phyloP scores from a whole-genome alignment of 2,888 invertebrate species.

The Drosophila tanythrix region DNA sequence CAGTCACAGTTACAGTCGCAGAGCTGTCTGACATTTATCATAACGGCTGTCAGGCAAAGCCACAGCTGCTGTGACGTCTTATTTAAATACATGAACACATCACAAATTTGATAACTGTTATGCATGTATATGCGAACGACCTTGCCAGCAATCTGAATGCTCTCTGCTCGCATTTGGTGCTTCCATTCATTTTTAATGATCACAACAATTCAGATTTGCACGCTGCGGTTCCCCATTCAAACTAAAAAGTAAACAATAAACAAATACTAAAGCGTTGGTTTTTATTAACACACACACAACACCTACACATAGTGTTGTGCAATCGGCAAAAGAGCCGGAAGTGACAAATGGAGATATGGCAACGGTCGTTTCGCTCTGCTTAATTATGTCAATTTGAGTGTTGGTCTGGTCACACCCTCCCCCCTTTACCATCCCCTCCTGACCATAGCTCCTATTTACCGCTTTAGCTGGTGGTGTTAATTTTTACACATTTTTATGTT shows the following conservation, averaged over 20 bases:
- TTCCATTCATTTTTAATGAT: conserved; percentile 52
- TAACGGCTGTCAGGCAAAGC: conserved; percentile 35
- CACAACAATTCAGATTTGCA: conserved; percentile 23
- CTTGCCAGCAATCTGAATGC: conserved; percentile 51
- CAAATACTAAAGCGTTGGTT: conserved; percentile 53
- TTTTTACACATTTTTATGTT: conserved; percentile 31
- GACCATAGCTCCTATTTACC: no score
- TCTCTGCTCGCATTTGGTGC: conserved; percentile 3
- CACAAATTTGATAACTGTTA: conserved; percentile 40
- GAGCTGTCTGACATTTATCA: conserved; percentile 53
- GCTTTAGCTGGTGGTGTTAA: conserved; percentile 17
- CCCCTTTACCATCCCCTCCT: not conserved
- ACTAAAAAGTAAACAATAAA: conserved; percentile 22
- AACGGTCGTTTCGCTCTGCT: conserved; percentile 27
- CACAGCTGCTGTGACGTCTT: conserved; percentile 33
- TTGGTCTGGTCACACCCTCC: not conserved
- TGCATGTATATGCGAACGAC: conserved; percentile 55
- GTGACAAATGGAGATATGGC: conserved; percentile 41
- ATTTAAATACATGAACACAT: conserved; percentile 39
- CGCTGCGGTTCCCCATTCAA: conserved; percentile 5
- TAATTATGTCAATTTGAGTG: conserved; percentile 48
- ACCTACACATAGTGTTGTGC: conserved; percentile 39
- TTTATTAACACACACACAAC: conserved; percentile 9
- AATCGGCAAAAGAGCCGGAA: conserved; percentile 66
- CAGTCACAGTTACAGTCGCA: conserved; percentile 13